Evolutionary conservation across 2,113 vertebrate genomes (phyloP), one percentile per base, ranked within the genome.

Genomic region (Entelurus aequoreus): DNA sequence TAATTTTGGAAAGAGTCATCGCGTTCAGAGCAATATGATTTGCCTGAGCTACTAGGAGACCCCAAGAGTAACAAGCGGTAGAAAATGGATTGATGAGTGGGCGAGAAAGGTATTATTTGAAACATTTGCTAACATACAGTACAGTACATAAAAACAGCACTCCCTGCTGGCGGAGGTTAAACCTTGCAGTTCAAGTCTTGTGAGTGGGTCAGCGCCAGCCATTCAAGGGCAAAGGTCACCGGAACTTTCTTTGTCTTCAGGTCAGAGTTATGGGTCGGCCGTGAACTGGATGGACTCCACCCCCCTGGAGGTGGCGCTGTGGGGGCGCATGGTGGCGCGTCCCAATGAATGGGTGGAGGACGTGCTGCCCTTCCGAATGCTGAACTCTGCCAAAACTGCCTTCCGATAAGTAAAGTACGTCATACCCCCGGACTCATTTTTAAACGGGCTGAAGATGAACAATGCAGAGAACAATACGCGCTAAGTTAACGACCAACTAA

Each of bases 211-310:
- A 42, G 8, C 40, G 40, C 7, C 7, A 9, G 40, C 8, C 40
- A 3, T 9, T 42, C 7, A 19, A 50, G 48, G 16, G 16, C 48
- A 50, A 50, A 50, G 8, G 9, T 51, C 10, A 51, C 35, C 13
- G 16, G 1, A 35, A 2, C 9, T 64, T 7, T 65, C 4, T 47
- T 9, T 71, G 15, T 48, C 38, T 71, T 28, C 64, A 99, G 97
- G 97, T 3, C 90, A 82, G 84, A 98, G 95, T 80, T 98, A 97
- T 28, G 95, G 94, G 15, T 90, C 89, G 6, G 52, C 59, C 28
- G 97, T 98, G 66, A 92, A 94, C 60, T 99, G 97, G 97, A 98
- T 99, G 97, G 97, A 98, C 76, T 98, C 97, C 0, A 92, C 88
- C 38, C 76, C 87, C 35, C 89, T 88, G 2, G 97, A 99, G 87